Percentiles rank a stretch among this genome's conserved stretches.
phyloP scores from a whole-genome alignment of 2,113 vertebrate species.

The Ibidorhyncha struthersii region DNA sequence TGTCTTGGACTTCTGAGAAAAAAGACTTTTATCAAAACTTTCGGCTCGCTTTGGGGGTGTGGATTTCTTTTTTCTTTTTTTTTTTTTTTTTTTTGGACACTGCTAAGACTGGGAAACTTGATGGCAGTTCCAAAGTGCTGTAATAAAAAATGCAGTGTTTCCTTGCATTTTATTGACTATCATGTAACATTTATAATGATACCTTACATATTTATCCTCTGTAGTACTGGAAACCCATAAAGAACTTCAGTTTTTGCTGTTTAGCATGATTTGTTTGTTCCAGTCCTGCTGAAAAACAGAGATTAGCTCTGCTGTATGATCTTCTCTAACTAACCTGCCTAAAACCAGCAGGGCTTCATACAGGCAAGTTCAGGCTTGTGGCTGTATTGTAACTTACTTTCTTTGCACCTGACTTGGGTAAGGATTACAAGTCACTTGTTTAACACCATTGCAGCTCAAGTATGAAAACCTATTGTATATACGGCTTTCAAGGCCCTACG shows the following conservation, averaged over 20 bases:
- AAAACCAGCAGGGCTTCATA: not conserved
- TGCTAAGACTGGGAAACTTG: not conserved
- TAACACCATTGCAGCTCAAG: not conserved
- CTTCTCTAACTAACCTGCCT: not conserved
- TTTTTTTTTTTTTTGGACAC: not conserved
- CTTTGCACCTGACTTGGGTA: too few relatives aligned
- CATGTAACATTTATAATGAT: not conserved
- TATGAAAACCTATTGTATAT: not conserved
- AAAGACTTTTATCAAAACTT: not conserved
- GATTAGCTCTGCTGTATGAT: not conserved
- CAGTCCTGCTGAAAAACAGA: not conserved
- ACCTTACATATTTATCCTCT: not conserved
- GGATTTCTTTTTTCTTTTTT: not conserved
- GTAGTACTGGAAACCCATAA: not conserved
- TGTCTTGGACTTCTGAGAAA: not conserved
- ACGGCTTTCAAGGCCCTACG: not conserved
- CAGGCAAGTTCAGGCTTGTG: too few relatives aligned
- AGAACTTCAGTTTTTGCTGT: not conserved
- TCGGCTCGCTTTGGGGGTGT: not conserved
- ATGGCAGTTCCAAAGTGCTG: not conserved
- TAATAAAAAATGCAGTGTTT: not conserved
- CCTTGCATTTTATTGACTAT: not conserved
- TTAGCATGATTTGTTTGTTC: not conserved
- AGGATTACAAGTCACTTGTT: not conserved
- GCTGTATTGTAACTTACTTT: too few relatives aligned